Evolutionary conservation across 2,797 vertebrate genomes (phyloP).

Genomic region (Semaprochilodus insignis): DNA sequence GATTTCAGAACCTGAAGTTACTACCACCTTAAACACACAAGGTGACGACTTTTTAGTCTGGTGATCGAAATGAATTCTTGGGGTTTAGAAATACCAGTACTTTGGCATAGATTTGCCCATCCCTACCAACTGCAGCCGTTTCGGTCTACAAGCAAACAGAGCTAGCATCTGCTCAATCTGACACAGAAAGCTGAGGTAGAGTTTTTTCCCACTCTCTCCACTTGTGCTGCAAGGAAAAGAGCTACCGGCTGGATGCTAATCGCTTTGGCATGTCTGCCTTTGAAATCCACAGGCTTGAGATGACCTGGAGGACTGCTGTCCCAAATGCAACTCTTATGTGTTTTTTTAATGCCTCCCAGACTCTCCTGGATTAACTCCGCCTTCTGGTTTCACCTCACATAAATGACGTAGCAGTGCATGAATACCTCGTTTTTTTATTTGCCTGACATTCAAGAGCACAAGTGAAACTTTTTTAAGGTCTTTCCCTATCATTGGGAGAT

Average conservation of each 20-base stretch:
- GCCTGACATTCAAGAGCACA: not conserved
- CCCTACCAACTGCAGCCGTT: slow-evolving; percentile 24
- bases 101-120: not conserved
- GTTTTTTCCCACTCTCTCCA: slow-evolving; percentile 26
- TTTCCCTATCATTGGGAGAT: not conserved
- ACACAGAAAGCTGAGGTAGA: slow-evolving; percentile 3
- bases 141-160: slow-evolving; percentile 31
- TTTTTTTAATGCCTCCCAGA: slow-evolving; percentile 2
- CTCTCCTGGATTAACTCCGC: not conserved
- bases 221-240: slow-evolving; percentile 43
- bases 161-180: slow-evolving; percentile 42
- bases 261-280: slow-evolving; percentile 40
- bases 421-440: not conserved
- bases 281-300: slow-evolving; percentile 13
- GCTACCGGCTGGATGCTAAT: slow-evolving; percentile 51
- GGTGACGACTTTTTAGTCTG: too few species aligned
- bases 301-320: slow-evolving; percentile 19
- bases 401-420: not conserved
- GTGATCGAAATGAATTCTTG: not conserved
- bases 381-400: not conserved
- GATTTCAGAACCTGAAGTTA: too few species aligned
- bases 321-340: slow-evolving; percentile 23
- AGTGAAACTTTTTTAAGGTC: not conserved
- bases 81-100: not conserved
- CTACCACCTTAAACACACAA: too few species aligned